phyloP scores from a whole-genome alignment of 2,797 vertebrate species.

The Enteromius fasciolatus region DNA sequence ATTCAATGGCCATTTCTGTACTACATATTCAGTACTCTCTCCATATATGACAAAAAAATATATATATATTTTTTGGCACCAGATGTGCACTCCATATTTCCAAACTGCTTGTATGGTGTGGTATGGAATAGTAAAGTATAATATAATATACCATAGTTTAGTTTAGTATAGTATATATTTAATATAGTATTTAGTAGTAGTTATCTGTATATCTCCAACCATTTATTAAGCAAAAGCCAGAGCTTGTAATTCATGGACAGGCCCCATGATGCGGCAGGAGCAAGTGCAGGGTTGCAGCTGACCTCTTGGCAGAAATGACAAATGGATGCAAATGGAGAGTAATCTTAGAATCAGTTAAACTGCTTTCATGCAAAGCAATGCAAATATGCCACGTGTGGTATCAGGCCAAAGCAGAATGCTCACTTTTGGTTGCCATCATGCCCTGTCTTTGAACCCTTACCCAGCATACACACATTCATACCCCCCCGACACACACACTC shows the following conservation, averaged over 20 bases:
- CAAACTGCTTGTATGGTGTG: not conserved
- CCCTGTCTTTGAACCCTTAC: slow-evolving; percentile 76
- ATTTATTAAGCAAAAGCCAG: not conserved
- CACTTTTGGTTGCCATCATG: slow-evolving; percentile 68
- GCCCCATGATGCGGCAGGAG: not conserved
- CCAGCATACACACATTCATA: slow-evolving; percentile 45
- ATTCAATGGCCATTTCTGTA: not conserved
- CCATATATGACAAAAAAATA: too few species aligned
- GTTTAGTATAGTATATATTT: too few species aligned
- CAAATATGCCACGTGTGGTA: slow-evolving; percentile 64
- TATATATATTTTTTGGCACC: too few species aligned
- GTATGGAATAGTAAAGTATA: not conserved
- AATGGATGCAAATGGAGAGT: slow-evolving; percentile 72
- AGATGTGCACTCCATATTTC: not conserved
- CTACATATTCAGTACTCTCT: too few species aligned
- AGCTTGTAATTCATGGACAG: slow-evolving; percentile 11
- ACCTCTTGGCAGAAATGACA: slow-evolving; percentile 57
- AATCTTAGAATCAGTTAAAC: slow-evolving; percentile 74
- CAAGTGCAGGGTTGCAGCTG: slow-evolving; percentile 32
- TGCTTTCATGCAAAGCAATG: slow-evolving; percentile 76
- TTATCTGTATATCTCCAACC: too few species aligned
- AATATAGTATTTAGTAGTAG: too few species aligned
- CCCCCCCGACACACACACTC: slow-evolving; percentile 15
- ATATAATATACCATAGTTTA: not conserved
- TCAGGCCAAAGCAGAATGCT: slow-evolving; percentile 54